Conservation (phyloP, 2,888 invertebrate species). For the Nectonema munidae region DNA sequence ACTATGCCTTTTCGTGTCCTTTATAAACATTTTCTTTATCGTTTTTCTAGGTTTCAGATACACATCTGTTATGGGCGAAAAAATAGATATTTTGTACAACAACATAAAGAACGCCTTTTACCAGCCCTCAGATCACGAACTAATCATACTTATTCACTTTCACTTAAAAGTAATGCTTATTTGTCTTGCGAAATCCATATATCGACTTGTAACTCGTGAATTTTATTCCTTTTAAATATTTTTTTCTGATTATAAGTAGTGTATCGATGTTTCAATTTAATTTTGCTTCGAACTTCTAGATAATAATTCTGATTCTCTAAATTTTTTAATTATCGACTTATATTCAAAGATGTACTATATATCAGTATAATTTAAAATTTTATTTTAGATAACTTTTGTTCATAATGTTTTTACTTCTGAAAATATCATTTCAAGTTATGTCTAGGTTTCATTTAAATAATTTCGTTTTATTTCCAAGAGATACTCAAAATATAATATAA, state of each 20-base stretch:
- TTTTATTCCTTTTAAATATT: no score
- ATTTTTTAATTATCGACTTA: no score
- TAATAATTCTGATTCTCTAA: no score
- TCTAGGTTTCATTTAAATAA: not conserved
- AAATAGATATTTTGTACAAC: conserved; percentile 92
- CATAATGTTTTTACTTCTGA: conserved; percentile 13
- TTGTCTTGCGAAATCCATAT: no score
- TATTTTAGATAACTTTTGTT: conserved; percentile 12
- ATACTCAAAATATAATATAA: no score
- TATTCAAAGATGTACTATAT: no score
- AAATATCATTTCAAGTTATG: not conserved
- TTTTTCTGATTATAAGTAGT: no score
- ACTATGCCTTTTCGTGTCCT: no score
- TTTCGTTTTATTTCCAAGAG: not conserved
- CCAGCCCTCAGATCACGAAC: conserved; percentile 79
- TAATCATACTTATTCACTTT: conserved; percentile 94
- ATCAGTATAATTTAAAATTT: not conserved
- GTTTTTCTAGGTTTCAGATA: conserved; percentile 33
- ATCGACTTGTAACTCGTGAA: not conserved
- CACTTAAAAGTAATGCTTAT: conserved; percentile 40
- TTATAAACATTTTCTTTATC: not conserved
- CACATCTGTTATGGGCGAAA: conserved; percentile 92
- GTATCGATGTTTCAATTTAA: no score
- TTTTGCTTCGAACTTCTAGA: no score
- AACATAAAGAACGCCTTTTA: conserved; percentile 98